Evolutionary conservation across 2,113 vertebrate genomes (phyloP), one percentile per base, ranked within the genome.

Genomic region (Dasyornis broadbenti): DNA sequence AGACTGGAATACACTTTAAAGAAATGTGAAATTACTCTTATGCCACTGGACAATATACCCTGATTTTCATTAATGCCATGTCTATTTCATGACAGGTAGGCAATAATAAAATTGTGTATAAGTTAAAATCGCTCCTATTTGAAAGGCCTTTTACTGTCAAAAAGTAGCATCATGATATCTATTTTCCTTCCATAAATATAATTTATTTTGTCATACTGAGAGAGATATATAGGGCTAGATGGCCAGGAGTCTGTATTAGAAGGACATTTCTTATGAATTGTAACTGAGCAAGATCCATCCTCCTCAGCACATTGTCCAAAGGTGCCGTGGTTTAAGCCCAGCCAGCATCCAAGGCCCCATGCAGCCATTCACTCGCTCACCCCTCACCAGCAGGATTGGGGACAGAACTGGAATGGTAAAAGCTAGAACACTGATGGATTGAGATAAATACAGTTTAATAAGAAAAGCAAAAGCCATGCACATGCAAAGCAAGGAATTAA

Each of bases 351-450:
- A 64, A 31, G 19, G 27, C 10, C 33, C 27, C 68, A 44, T 0
- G 0, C 22, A 57, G 26, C 15, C n/a, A n/a, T n/a, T n/a, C 12
- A 4, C 15, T 37, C 0, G 0, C 26, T 44, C 31, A 11, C 1
- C 4, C 12, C 2, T 9, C 10, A 24, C 13, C 40, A 72, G 33
- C 68, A 81, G 11, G 19, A 52, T 49, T 8, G 9, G 8, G 6
- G 69, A 31, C 35, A 50, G 60, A 44, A 16, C 1, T 37, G 10
- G 52, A 59, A 52, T 52, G 19, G 15, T 9, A 33, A 28, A 65
- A 81, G 22, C 8, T 24, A 24, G 27, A 50, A 44, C 33, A 72
- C 49, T 44, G 6, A 13, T 28, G 12, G 18, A 6, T 20, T 81
- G 44, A 24, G 8, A 59, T 11, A 39, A 65, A 57, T 35, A 24